Percentiles rank a stretch among this genome's conserved stretches.
Evolutionary conservation across 2,113 vertebrate species (phyloP).

Genomic region (Crotalus helleri): DNA sequence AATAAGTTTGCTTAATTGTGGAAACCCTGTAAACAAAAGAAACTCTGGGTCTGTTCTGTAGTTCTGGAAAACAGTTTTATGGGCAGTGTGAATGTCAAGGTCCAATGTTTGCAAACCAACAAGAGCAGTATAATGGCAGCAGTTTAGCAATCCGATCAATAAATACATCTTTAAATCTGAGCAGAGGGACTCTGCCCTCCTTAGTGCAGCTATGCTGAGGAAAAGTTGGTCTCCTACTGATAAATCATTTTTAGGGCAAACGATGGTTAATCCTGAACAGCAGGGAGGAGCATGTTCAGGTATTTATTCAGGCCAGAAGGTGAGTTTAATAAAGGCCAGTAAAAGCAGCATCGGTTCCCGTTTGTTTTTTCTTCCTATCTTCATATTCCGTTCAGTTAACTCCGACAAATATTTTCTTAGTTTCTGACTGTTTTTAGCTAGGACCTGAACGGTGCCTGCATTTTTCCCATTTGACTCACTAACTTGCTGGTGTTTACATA

Average conservation of each 20-base stretch:
- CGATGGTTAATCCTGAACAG: not conserved
- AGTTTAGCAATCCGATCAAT: not conserved
- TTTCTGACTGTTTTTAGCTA: not conserved
- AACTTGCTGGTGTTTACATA: not conserved
- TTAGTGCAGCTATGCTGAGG: not conserved
- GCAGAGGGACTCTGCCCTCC: not conserved
- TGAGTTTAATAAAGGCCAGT: not conserved
- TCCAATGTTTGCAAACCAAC: not conserved
- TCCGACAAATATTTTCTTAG: not conserved
- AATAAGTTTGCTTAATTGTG: not conserved
- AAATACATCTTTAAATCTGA: not conserved
- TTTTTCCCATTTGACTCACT: constrained; percentile 13
- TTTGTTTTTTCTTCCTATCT: not conserved
- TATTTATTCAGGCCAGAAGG: not conserved
- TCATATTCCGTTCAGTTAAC: not conserved
- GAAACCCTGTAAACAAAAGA: not conserved
- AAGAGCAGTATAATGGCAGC: not conserved
- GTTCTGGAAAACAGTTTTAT: not conserved
- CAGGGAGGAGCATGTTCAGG: not conserved
- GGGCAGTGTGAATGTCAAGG: not conserved
- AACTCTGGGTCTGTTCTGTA: not conserved
- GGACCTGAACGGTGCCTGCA: not conserved
- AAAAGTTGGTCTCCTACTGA: not conserved
- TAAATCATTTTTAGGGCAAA: not conserved
- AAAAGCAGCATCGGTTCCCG: not conserved